A percentile compares a stretch with the other conserved stretches of the same genome.
Evolutionary conservation across 2,797 vertebrate genomes (phyloP).

Genomic region (Siniperca obscura): DNA sequence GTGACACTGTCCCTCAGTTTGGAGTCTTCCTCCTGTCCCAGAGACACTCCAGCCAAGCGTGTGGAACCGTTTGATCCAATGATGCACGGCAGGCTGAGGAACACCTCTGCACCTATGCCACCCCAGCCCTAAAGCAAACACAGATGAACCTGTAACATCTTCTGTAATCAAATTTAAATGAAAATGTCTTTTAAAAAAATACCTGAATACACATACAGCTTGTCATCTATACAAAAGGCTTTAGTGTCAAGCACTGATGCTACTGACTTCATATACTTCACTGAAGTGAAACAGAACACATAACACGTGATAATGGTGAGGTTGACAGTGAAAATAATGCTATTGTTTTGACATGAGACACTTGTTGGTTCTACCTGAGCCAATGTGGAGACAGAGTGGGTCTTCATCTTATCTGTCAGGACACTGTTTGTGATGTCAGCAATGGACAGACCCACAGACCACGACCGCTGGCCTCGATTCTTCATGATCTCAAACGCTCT

Average conservation of each 20-base stretch:
- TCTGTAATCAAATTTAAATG: background rate
- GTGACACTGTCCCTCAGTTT: conserved; percentile 88
- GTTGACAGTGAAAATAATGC: background rate
- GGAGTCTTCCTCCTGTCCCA: conserved; percentile 83
- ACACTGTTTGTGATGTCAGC: conserved; percentile 94
- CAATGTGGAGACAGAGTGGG: conserved; percentile 93
- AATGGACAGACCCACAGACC: conserved; percentile 94
- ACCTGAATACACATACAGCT: background rate
- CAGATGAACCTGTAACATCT: background rate
- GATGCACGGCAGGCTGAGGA: conserved; percentile 93
- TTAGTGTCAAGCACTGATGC: background rate
- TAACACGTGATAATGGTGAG: background rate
- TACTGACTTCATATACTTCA: background rate
- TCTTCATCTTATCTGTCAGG: conserved; percentile 88
- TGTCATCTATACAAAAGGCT: background rate
- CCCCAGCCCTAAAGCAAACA: conserved; percentile 82
- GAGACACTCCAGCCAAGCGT: conserved; percentile 82
- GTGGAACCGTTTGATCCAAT: conserved; percentile 89
- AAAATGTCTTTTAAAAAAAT: background rate
- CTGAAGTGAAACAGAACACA: background rate
- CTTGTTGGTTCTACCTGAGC: conserved; percentile 87
- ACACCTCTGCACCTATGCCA: conserved; percentile 89
- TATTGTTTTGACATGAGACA: background rate
- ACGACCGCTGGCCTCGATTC: conserved; percentile 92
- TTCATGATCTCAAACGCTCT: conserved; percentile 93